phyloP scores from a whole-genome alignment of 2,888 invertebrate species.

The Harmothoe impar region DNA sequence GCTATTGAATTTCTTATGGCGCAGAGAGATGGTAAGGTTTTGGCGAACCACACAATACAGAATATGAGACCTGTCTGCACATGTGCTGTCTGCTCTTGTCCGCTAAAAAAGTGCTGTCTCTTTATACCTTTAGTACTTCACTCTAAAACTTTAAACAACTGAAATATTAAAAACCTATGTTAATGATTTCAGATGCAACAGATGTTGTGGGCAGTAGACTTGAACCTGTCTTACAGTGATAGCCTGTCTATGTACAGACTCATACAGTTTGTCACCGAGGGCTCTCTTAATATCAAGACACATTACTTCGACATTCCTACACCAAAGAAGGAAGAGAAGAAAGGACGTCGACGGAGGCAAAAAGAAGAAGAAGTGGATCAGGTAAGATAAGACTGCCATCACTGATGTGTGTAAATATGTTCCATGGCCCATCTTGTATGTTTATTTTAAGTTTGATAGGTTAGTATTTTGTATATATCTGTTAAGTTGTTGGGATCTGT shows the following conservation, averaged over 20 bases:
- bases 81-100: no score
- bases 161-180: no score
- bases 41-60: no score
- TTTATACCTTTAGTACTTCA: no score
- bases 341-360: conserved; percentile 67
- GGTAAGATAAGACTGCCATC: background rate
- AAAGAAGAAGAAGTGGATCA: conserved; percentile 63
- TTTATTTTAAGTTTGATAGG: no score
- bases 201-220: conserved; percentile 81
- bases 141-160: no score
- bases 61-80: no score
- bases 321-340: conserved; percentile 74
- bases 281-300: conserved; percentile 76
- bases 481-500: no score
- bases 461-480: no score
- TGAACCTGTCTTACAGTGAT: conserved; percentile 81
- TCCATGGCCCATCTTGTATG: background rate
- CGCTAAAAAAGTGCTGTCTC: no score
- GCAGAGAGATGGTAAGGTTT: no score
- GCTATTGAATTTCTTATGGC: no score
- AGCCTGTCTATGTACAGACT: conserved; percentile 81
- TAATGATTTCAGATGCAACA: conserved; percentile 79
- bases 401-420: background rate
- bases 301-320: conserved; percentile 79
- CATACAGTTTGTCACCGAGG: conserved; percentile 80